phyloP scores from a whole-genome alignment of 2,888 invertebrate genomes.

The Leucophenga montana region DNA sequence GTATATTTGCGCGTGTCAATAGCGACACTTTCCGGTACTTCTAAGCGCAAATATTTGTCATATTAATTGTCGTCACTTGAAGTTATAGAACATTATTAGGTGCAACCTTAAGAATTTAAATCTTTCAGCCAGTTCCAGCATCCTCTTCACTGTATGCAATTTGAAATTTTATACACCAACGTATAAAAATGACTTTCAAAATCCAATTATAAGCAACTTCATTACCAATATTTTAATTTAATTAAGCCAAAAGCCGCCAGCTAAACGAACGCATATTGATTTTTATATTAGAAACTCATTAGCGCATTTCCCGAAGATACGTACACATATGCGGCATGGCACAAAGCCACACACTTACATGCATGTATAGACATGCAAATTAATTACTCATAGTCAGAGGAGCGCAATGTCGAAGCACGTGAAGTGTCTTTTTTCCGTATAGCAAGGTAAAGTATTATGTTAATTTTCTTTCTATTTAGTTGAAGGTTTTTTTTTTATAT shows the following conservation, averaged over 20 bases:
- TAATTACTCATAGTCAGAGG: conserved; percentile 8
- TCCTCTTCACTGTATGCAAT: no score
- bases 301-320: not conserved
- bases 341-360: not conserved
- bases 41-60: conserved; percentile 8
- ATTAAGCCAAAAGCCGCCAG: conserved; percentile 3
- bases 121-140: no score
- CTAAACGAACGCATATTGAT: conserved; percentile 8
- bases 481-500: not conserved
- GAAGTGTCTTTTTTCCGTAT: not conserved
- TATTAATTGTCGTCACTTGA: conserved; percentile 19
- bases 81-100: not conserved
- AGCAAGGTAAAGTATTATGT: conserved; percentile 15
- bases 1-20: conserved; percentile 23
- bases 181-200: not conserved
- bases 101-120: no score
- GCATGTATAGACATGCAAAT: no score
- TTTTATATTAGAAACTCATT: conserved; percentile 29
- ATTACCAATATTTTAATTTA: conserved; percentile 21
- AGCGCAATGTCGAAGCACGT: not conserved
- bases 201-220: conserved; percentile 12
- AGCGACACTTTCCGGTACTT: conserved; percentile 16
- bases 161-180: no score
- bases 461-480: conserved; percentile 5
- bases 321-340: not conserved